phyloP scores from a whole-genome alignment of 1,140 invertebrate species.

The Scaptomyza pallida region DNA sequence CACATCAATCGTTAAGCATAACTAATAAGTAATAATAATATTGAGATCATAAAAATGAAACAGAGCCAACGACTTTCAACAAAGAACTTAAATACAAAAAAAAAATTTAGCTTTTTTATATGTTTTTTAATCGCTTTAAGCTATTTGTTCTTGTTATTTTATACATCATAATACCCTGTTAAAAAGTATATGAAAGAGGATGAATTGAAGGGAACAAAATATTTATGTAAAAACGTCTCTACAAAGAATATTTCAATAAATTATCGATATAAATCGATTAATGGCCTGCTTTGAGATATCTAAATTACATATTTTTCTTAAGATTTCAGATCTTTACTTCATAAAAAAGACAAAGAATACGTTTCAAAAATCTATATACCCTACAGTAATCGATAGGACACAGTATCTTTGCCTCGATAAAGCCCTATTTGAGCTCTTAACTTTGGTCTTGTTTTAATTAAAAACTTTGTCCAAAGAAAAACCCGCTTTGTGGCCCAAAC shows the following conservation, averaged over 20 bases:
- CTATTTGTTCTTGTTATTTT: neutral
- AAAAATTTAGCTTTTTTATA: neutral
- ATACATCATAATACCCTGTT: neutral
- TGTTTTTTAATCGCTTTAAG: neutral
- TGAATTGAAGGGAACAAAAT: neutral
- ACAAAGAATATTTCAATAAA: neutral
- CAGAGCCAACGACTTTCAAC: neutral
- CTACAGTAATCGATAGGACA: no score
- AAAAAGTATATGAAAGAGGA: neutral
- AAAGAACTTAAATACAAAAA: neutral
- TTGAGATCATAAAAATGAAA: neutral
- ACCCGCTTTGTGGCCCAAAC: conserved; percentile 7
- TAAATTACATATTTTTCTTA: no score
- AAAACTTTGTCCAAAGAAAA: neutral
- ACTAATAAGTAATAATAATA: neutral
- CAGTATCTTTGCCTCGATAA: no score
- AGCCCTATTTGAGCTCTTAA: no score
- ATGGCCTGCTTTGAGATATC: no score
- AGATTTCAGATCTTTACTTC: no score
- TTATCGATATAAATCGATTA: neutral
- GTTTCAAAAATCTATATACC: no score
- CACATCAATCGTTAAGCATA: neutral
- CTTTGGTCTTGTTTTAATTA: conserved; percentile 10
- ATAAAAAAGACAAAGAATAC: no score
- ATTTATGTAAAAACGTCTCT: neutral